Base-by-base conservation (phyloP, 1,140 invertebrate genomes). In the Apocrypta bakeri region DNA sequence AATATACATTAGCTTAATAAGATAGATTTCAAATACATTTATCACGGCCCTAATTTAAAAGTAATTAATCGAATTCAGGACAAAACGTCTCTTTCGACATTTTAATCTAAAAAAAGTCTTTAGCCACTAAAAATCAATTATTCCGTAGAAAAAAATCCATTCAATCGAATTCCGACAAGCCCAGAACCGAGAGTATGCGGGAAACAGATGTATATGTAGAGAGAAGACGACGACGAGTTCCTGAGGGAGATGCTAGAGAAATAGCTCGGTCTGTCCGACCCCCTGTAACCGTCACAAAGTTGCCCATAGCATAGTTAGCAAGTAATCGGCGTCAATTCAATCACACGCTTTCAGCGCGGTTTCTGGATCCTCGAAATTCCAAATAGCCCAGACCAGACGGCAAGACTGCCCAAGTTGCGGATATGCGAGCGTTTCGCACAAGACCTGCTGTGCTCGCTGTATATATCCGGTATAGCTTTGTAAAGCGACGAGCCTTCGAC, bases 311-410 rank as follows among this genome's bases (percentile, higher is more conserved):
- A 75, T 75, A 81, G 79, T 81, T 81, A 75, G 79, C 80, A 68
- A 82, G 73, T 82, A 82, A 82, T 82, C 80, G 80, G n/a, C 73
- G 80, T 76, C 80, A 71, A 82, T 82, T 82, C 80, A 82, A 82
- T 82, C 80, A 69, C 73, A 61, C 37, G 80, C 73, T 76, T 82
- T 82, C 73, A 76, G 64, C 37, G 31, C 40, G 31, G 24, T 71
- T 74, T 31, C 29, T 14, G 6, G 14, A 66, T 29, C 64, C 64
- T 48, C 64, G 78, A 64, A 37, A 71, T 81, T 73, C 79, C 77
- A 24, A 72, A 48, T 61, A 27, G 1, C 17, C 40, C 7, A 27
- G 11, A 69, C 25, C 40, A n/a, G 66, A 48, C 33, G 40, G 14
- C 31, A 68, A 21, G 21, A 17, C 48, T 9, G 56, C 17, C n/a